These are phyloP conservation scores for Periophthalmodon schlosseri DNA, from an alignment of 2,113 vertebrate species.

Conservation along the genomic window DNA sequence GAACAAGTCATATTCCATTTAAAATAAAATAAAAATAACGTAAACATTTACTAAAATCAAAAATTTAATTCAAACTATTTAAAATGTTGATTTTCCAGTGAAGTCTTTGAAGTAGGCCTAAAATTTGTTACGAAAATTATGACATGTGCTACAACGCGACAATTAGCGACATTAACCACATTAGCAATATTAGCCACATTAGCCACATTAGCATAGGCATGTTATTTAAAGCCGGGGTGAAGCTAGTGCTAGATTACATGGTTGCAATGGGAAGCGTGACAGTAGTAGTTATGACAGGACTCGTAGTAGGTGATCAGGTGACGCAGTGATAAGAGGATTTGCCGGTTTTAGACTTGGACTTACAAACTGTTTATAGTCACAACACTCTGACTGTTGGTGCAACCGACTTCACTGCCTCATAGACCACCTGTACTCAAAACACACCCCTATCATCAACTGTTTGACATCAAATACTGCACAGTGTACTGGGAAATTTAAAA, in stretches of 20 bases:
- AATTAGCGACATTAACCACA: not conserved
- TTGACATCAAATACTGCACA: not conserved
- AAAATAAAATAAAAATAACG: no score
- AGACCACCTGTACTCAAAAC: not conserved
- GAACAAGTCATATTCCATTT: no score
- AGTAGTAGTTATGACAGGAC: not conserved
- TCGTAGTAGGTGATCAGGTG: constrained; percentile 15
- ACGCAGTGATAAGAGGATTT: constrained; percentile 16
- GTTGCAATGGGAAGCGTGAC: not conserved
- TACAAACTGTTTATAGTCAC: constrained; percentile 25
- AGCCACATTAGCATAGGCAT: not conserved
- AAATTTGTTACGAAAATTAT: no score
- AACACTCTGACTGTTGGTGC: constrained; percentile 29
- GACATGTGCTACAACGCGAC: not conserved
- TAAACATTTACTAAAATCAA: no score
- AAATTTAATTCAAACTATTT: no score
- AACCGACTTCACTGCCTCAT: constrained; percentile 4
- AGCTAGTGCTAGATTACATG: not conserved
- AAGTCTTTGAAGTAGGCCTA: no score
- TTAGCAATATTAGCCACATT: not conserved
- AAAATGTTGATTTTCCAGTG: no score
- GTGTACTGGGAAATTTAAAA: not conserved
- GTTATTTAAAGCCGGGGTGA: not conserved
- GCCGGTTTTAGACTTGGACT: constrained; percentile 6
- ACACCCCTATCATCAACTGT: not conserved